Conservation (phyloP, 2,797 vertebrate species). For the Ctenopoma multispine region DNA sequence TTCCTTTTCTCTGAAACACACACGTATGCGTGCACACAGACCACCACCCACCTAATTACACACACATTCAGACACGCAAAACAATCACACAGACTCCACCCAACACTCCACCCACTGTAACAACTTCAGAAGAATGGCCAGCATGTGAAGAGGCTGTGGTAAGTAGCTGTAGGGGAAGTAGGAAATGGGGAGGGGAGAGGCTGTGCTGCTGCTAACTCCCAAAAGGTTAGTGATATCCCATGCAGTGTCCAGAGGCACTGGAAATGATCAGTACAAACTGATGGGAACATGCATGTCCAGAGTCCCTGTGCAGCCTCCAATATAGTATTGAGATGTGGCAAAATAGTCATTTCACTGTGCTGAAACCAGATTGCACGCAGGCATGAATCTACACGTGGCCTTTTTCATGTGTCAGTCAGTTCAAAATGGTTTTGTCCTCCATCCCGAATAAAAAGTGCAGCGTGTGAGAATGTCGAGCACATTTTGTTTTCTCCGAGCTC, state of each 20-base stretch:
- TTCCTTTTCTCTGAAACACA: conserved; percentile 27
- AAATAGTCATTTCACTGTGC: conserved; percentile 47
- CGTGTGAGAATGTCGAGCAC: conserved; percentile 3
- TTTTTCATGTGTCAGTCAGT: conserved; percentile 37
- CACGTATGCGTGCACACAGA: conserved; percentile 1
- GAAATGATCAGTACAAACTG: conserved; percentile 25
- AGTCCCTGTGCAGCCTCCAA: conserved; percentile 34
- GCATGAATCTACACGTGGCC: conserved; percentile 17
- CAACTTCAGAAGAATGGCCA: conserved; percentile 80
- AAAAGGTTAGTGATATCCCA: conserved; percentile 46
- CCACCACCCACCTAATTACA: neutral
- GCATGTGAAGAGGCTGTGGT: conserved; percentile 72
- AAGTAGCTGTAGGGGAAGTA: conserved; percentile 44
- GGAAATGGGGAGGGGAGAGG: conserved; percentile 29
- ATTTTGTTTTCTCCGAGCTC: conserved; percentile 20
- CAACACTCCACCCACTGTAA: conserved; percentile 73
- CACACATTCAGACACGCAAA: conserved; percentile 60
- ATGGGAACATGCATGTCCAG: conserved; percentile 52
- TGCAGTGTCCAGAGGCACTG: conserved; percentile 34
- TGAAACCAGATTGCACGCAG: conserved; percentile 48
- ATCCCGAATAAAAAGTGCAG: neutral
- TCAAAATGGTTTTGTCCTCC: conserved; percentile 13
- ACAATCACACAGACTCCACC: conserved; percentile 74
- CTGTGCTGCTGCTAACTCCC: conserved; percentile 43
- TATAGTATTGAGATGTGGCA: conserved; percentile 51